Evolutionary conservation across 1,140 invertebrate genomes (phyloP), one percentile per base, ranked within the genome.

Genomic region (Drosophila rhopaloa): DNA sequence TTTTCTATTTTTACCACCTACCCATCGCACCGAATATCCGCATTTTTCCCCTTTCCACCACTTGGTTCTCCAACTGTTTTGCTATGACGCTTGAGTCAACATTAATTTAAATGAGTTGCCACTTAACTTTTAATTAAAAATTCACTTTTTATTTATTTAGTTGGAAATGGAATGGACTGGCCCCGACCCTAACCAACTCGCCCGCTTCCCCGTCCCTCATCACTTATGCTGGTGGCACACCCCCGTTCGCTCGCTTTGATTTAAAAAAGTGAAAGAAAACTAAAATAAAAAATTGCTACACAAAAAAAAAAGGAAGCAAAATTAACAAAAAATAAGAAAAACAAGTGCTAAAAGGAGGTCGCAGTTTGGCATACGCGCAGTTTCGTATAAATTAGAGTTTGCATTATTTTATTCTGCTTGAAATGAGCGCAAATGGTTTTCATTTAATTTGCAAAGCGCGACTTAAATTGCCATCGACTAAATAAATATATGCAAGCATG

Each of bases 111-210:
- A 89, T 89, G 84, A 89, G 84, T 89, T 89, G 84, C 84, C 84
- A 89, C 84, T 89, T 89, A 89, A 89, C 84, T 89, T 89, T 89
- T 89, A 89, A 89, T 89, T 89, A 89, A 89, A 89, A 89, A 89
- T 89, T 75, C 84, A 89, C 84, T 89, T 89, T 89, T 89, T 89
- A 89, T 89, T 89, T 89, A 89, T 89, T 89, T 89, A 89, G 84
- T 73, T 89, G 80, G 57, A 83, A 89, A 81, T 70, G 84, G 77
- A 89, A 84, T 89, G 84, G 65, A 88, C 76, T 70, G 63, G 63
- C 47, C 44, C 57, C 71, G 14, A 43, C 50, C 55, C 59, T 35
- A 38, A 16, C 35, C 16, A 48, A 38, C 29, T 10, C 10, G 5
- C 24, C 32, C 44, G 2, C 19, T 48, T n/a, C 35, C 32, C 11